Evolutionary conservation across 2,797 vertebrate genomes (phyloP).

Genomic region (Chiloscyllium punctatum): DNA sequence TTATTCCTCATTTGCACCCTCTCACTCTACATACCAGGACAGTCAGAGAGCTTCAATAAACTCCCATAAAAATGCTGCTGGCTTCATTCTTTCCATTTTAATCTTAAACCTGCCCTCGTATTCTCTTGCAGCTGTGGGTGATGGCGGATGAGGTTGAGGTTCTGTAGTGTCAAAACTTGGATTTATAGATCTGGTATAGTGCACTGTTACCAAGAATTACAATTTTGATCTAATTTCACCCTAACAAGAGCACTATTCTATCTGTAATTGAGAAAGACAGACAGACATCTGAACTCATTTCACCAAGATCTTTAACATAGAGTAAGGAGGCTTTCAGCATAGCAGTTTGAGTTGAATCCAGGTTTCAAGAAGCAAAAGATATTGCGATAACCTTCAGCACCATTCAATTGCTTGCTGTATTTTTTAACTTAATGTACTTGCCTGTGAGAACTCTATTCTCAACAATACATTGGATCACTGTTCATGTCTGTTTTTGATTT

Average conservation of each 20-base stretch:
- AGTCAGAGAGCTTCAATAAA: background rate
- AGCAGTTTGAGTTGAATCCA: background rate
- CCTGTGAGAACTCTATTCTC: background rate
- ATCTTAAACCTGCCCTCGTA: background rate
- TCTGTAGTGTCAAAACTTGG: background rate
- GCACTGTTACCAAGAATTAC: background rate
- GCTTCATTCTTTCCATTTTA: background rate
- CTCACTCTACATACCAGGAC: background rate
- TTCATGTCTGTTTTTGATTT: background rate
- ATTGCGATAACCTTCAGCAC: background rate
- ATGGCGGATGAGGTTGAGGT: background rate
- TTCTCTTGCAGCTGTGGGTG: background rate
- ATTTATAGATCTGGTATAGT: background rate
- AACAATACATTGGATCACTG: background rate
- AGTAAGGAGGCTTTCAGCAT: background rate
- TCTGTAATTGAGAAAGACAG: background rate
- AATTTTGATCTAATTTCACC: background rate
- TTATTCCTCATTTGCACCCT: no score
- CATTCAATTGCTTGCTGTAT: background rate
- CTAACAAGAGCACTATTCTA: background rate
- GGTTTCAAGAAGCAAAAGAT: background rate
- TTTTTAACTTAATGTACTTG: background rate
- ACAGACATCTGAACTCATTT: background rate
- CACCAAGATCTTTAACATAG: background rate
- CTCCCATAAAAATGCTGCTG: background rate